Percentiles rank a stretch among this genome's conserved stretches.
phyloP scores from a whole-genome alignment of 2,888 invertebrate genomes.

The Drosophila fulvimacula region DNA sequence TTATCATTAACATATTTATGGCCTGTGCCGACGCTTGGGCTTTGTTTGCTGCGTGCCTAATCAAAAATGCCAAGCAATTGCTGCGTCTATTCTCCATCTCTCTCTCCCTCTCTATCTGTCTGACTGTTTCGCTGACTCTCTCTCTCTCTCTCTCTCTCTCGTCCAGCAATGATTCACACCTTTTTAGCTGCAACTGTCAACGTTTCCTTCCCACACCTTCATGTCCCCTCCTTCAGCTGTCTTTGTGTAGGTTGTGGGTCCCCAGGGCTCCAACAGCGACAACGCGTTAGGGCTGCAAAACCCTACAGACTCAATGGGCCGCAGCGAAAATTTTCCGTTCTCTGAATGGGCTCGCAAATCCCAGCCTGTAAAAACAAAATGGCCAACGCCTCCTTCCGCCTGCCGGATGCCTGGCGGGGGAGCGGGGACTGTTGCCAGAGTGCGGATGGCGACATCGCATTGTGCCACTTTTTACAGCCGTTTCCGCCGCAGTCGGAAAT shows the following conservation, averaged over 20 bases:
- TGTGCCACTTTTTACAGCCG: slow-evolving; percentile 67
- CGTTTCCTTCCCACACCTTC: slow-evolving; percentile 3
- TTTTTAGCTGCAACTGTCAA: slow-evolving; percentile 56
- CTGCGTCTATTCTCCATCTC: not conserved
- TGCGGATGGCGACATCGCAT: slow-evolving; percentile 34
- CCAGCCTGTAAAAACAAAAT: slow-evolving; percentile 72
- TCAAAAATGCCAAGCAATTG: slow-evolving; percentile 66
- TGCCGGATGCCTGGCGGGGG: slow-evolving; percentile 57
- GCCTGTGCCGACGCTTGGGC: slow-evolving; percentile 26
- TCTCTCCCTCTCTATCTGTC: not conserved
- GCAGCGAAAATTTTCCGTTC: slow-evolving; percentile 22
- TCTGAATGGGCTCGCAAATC: slow-evolving; percentile 49
- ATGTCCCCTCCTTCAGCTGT: slow-evolving; percentile 3
- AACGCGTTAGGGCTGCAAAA: slow-evolving; percentile 57
- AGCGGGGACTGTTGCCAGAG: slow-evolving; percentile 8
- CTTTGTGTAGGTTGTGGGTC: slow-evolving; percentile 28
- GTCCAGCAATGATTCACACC: slow-evolving; percentile 67
- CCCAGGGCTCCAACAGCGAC: slow-evolving; percentile 17
- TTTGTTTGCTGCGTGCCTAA: slow-evolving; percentile 40
- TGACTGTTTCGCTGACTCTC: too few species aligned
- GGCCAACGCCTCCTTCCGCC: slow-evolving; percentile 50
- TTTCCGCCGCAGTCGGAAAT: slow-evolving; percentile 68
- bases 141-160: not conserved
- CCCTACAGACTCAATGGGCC: slow-evolving; percentile 45
- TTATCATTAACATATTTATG: slow-evolving; percentile 74